Conservation (phyloP, 2,113 vertebrate genomes). For the Plotosus lineatus region DNA sequence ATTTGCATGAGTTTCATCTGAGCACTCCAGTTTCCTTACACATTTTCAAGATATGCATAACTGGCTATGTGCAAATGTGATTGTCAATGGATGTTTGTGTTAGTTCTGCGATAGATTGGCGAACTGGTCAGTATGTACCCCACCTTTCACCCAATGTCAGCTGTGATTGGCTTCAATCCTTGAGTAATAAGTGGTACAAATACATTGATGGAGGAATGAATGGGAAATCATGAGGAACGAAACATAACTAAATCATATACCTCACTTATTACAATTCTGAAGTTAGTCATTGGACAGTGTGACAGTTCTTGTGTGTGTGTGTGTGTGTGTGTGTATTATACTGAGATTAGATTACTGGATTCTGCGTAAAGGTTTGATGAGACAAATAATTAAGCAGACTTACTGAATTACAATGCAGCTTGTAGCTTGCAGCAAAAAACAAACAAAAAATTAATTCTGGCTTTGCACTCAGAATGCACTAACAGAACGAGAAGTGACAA, state of each 20-base stretch:
- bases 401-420: conserved; percentile 53
- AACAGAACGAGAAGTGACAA: not conserved
- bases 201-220: not conserved
- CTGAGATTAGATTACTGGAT: conserved; percentile 47
- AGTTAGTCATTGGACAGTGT: not conserved
- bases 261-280: not conserved
- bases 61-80: too few species aligned
- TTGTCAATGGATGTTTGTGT: too few species aligned
- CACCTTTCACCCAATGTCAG: too few species aligned
- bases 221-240: not conserved
- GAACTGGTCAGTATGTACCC: too few species aligned
- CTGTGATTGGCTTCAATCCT: too few species aligned
- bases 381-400: conserved; percentile 70
- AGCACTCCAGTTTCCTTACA: too few species aligned
- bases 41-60: too few species aligned
- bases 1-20: too few species aligned
- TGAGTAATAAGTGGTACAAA: too few species aligned
- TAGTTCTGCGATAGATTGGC: too few species aligned
- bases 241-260: not conserved
- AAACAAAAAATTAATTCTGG: too few species aligned
- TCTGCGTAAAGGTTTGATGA: conserved; percentile 59
- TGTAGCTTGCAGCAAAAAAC: conserved; percentile 29
- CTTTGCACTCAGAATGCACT: not conserved
- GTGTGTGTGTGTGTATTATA: conserved; percentile 7
- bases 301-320: conserved; percentile 5